A percentile compares a stretch with the other conserved stretches of the same genome.
Conservation (phyloP, 2,113 vertebrate species). For the Oxyruncus cristatus region DNA sequence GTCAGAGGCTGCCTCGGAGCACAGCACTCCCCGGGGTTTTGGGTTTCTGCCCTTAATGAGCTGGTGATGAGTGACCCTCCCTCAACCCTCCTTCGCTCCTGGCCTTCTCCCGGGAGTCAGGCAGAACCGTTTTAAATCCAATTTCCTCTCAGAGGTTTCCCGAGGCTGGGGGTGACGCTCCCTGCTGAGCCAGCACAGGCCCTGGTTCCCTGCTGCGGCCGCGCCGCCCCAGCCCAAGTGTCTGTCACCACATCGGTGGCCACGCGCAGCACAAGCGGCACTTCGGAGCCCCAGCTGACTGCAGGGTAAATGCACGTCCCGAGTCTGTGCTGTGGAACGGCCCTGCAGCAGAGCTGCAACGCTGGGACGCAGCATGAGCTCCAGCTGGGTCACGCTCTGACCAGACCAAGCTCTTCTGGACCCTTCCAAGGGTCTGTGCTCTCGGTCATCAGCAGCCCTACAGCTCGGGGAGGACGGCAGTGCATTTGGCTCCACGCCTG, state of each 20-base stretch:
- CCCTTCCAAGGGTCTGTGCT: background rate
- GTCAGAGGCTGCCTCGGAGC: background rate
- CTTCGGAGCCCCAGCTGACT: background rate
- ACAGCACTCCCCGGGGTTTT: background rate
- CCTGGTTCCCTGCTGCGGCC: background rate
- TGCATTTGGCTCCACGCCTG: background rate
- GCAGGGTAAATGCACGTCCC: accelerated
- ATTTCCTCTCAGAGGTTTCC: background rate
- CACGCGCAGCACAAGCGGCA: accelerated
- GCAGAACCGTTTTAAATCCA: background rate
- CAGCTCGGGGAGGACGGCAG: background rate
- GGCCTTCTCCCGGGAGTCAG: background rate
- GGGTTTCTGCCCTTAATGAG: slow-evolving; percentile 31
- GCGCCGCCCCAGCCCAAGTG: accelerated
- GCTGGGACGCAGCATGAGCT: accelerated
- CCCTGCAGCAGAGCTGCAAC: background rate
- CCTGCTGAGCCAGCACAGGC: background rate
- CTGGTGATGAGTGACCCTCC: slow-evolving; percentile 26
- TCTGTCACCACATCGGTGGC: background rate
- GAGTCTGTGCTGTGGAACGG: accelerated
- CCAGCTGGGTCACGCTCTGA: background rate
- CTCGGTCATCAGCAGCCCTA: background rate
- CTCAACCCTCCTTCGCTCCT: background rate
- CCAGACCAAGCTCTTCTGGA: background rate
- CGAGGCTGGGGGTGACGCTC: background rate